Evolutionary conservation across 1,140 invertebrate genomes (phyloP).

Genomic region (Drosophila prosaltans): DNA sequence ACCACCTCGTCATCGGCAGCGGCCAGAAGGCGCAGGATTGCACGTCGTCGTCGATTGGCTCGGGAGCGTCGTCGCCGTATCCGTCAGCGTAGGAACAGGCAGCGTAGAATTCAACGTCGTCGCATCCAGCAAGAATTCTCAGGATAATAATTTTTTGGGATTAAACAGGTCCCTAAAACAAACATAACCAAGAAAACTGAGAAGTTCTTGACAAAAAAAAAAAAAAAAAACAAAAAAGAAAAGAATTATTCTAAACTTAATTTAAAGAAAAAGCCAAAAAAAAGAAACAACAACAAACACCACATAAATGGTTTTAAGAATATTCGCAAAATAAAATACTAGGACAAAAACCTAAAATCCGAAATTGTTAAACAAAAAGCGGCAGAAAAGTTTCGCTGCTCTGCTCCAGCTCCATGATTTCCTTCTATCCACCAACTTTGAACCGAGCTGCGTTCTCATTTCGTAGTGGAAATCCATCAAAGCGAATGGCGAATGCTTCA

Average conservation of each 20-base stretch:
- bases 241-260: not conserved
- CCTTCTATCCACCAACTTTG: not conserved
- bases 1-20: slow-evolving; percentile 8
- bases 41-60: slow-evolving; percentile 25
- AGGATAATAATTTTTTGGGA: not conserved
- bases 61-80: slow-evolving; percentile 35
- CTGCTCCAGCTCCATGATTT: not conserved
- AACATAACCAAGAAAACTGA: no score
- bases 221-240: not conserved
- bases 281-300: not conserved
- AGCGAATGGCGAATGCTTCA: slow-evolving; percentile 39
- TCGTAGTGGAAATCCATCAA: slow-evolving; percentile 65
- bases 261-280: not conserved
- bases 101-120: slow-evolving; percentile 9
- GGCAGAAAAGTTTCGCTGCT: slow-evolving; percentile 3
- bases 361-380: slow-evolving; percentile 6
- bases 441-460: slow-evolving; percentile 32
- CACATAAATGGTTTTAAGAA: not conserved
- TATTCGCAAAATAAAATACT: slow-evolving; percentile 2
- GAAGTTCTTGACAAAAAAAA: not conserved
- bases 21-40: slow-evolving; percentile 31
- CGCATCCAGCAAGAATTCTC: not conserved
- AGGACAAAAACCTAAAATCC: slow-evolving; percentile 9
- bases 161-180: no score
- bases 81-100: slow-evolving; percentile 21